Percentiles rank a stretch among this genome's conserved stretches.
Evolutionary conservation across 1,140 invertebrate species (phyloP).

Genomic region (Drosophila nigromelanica): DNA sequence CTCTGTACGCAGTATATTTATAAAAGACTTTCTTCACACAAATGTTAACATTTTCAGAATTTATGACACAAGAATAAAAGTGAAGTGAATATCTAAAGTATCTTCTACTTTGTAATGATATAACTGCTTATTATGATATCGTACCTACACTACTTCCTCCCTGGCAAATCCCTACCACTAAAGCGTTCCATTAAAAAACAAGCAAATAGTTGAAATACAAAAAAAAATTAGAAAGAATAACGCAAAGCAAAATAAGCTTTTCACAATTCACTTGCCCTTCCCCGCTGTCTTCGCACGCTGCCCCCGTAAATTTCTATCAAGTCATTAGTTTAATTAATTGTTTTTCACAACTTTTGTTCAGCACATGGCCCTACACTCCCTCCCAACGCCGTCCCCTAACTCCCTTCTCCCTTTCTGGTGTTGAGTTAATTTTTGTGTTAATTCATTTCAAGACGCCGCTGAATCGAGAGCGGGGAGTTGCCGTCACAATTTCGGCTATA

Average conservation of each 20-base stretch:
- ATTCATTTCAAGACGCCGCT: conserved; percentile 50
- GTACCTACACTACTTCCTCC: no score
- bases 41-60: no score
- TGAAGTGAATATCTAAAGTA: no score
- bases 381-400: no score
- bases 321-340: conserved; percentile 79
- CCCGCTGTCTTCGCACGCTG: neutral
- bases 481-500: conserved; percentile 54
- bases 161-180: no score
- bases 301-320: conserved; percentile 53
- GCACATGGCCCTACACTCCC: neutral
- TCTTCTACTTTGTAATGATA: no score
- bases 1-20: no score
- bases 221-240: neutral
- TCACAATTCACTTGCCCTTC: conserved; percentile 40
- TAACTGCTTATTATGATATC: no score
- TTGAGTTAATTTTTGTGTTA: conserved; percentile 67
- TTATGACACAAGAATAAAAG: no score
- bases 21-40: no score
- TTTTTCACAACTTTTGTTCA: conserved; percentile 48
- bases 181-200: no score
- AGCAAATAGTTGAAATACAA: neutral
- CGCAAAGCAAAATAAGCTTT: conserved; percentile 37
- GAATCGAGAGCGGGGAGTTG: conserved; percentile 10
- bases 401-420: conserved; percentile 21